A percentile compares a stretch with the other conserved stretches of the same genome.
These are phyloP conservation scores for Fopius arisanus DNA, from an alignment of 1,140 invertebrate genomes.

Conservation along the genomic window DNA sequence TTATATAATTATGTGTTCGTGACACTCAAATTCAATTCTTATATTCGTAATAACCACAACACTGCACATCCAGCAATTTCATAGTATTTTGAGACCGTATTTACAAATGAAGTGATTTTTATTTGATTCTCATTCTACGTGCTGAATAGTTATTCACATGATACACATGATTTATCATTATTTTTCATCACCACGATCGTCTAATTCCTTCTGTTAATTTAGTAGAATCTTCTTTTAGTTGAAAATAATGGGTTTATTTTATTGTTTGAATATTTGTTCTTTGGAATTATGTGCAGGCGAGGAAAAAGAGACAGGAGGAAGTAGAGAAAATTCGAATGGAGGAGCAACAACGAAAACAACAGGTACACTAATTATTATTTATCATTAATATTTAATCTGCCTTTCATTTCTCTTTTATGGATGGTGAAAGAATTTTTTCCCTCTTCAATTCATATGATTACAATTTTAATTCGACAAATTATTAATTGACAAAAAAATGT, in stretches of 20 bases:
- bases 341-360: slow-evolving; percentile 83
- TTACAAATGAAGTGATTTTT: no score
- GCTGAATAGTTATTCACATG: background rate
- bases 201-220: slow-evolving; percentile 21
- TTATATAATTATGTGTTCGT: no score
- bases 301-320: slow-evolving; percentile 85
- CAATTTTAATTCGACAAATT: no score
- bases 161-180: slow-evolving; percentile 8
- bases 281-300: slow-evolving; percentile 70
- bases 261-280: slow-evolving; percentile 47
- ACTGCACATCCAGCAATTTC: no score
- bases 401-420: no score
- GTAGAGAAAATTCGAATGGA: slow-evolving; percentile 83
- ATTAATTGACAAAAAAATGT: slow-evolving; percentile 32
- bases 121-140: background rate
- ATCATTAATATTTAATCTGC: no score
- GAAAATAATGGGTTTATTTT: slow-evolving; percentile 32
- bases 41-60: no score
- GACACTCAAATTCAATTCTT: no score
- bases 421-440: no score
- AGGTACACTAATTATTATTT: slow-evolving; percentile 68
- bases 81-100: no score
- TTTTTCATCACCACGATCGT: slow-evolving; percentile 31
- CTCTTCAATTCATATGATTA: no score
- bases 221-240: background rate